Evolutionary conservation across 1,140 invertebrate genomes (phyloP), one percentile per base, ranked within the genome.

Genomic region (Holotrichia oblita): DNA sequence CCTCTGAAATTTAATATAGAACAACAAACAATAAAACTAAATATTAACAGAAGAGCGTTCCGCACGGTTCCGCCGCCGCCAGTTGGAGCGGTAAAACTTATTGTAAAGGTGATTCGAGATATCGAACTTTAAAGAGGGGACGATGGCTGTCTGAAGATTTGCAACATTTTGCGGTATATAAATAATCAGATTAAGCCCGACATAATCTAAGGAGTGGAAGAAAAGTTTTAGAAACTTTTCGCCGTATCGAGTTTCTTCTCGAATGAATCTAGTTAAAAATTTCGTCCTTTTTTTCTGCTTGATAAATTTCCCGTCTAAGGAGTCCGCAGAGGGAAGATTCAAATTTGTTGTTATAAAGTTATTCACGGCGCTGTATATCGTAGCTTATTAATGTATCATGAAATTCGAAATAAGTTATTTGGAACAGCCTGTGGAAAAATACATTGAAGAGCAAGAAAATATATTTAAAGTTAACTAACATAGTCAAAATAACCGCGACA

Each of bases 161-260:
- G 61, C 61, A 69, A 69, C 61, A 69, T 69, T 69, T 69, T 69
- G 61, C 61, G 61, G 61, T 69, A 27, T 69, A 69, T 69, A 69
- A 69, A 69, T 69, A 69, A 69, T 69, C 61, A 69, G 61, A 69
- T 69, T 69, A 69, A 24, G 61, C 22, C 61, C 61, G 61, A 69
- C 61, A 34, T 22, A 69, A 69, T 69, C 61, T 69, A 69, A 69
- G 17, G 27, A 20, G 22, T 10, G 20, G 61, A 34, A 69, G 61
- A 69, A 34, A 69, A 69, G 61, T 69, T 69, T 69, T 34, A 34
- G 20, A 34, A 27, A 69, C 22, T 69, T 55, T 55, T 27, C 61
- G 61, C 61, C 61, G 61, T 69, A 69, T 69, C 61, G 61, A 34
- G 22, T 69, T 69, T 69, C 24, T 69, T 69, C 61, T 34, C 61